Conservation (phyloP, 2,888 invertebrate species). For the Drosophila seclusa region DNA sequence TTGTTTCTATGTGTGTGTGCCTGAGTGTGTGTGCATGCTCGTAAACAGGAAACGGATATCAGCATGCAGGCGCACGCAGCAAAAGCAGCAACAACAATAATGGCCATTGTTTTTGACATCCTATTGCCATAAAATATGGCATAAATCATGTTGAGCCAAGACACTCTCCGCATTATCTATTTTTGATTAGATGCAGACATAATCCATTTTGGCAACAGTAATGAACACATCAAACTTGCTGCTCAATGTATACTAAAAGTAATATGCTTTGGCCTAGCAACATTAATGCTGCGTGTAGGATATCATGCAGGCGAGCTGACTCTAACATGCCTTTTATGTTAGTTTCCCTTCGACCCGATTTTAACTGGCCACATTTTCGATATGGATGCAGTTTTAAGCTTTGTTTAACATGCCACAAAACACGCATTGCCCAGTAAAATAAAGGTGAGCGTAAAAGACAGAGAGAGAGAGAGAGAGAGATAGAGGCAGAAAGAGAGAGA, state of each 20-base stretch:
- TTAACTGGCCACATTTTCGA: constrained; percentile 51
- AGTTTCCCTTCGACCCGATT: constrained; percentile 12
- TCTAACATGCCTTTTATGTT: not conserved
- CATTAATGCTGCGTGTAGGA: not conserved
- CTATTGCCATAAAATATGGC: constrained; percentile 3
- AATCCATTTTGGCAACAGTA: not conserved
- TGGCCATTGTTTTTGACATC: constrained; percentile 27
- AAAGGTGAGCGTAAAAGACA: constrained; percentile 1
- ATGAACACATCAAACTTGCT: not conserved
- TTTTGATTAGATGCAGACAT: not conserved
- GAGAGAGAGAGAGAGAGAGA: not conserved
- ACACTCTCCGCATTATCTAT: not conserved
- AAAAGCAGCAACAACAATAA: constrained; percentile 17
- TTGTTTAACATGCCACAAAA: constrained; percentile 52
- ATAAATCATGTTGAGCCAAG: not conserved
- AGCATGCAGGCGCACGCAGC: constrained; percentile 64
- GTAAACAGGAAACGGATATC: constrained; percentile 69
- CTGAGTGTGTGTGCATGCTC: constrained; percentile 39
- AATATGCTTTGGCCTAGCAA: not conserved
- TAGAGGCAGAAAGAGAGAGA: not conserved
- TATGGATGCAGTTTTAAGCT: constrained; percentile 42
- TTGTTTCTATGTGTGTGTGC: constrained; percentile 7
- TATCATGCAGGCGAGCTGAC: constrained; percentile 4
- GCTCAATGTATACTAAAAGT: not conserved
- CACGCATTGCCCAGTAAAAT: constrained; percentile 29